Conservation (phyloP, 35 echinoderm and acorn worm species). For the Diadema setosum region DNA sequence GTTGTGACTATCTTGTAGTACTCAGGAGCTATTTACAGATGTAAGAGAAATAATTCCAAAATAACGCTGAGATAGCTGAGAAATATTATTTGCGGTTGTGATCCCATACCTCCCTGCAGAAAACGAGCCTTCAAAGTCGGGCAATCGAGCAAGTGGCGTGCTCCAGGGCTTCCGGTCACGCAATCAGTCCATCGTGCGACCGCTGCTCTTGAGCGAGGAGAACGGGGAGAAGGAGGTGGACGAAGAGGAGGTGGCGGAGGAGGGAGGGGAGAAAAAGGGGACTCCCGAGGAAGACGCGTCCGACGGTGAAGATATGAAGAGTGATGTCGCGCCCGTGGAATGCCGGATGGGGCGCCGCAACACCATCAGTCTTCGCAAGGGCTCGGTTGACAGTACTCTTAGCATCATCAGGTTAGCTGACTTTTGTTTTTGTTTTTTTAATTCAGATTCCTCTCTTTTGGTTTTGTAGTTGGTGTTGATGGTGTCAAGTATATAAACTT, state of each 20-base stretch:
- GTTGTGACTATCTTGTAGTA: no score
- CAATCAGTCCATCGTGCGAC: neutral
- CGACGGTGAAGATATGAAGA: neutral
- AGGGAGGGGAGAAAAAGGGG: neutral
- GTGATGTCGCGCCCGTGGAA: neutral
- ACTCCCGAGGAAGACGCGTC: neutral
- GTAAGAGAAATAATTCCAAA: neutral
- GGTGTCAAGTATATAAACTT: no score
- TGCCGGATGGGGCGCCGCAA: neutral
- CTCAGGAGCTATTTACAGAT: no score
- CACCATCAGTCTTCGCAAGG: constrained; percentile 44
- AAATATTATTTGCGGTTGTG: no score
- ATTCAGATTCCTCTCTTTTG: no score
- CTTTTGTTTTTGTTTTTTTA: no score
- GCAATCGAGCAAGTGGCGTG: neutral
- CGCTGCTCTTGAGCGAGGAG: neutral
- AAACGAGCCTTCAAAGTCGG: neutral
- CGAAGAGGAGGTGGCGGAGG: neutral
- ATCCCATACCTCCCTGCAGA: no score
- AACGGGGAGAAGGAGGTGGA: neutral
- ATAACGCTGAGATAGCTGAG: no score
- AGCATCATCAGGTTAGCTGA: constrained; percentile 91
- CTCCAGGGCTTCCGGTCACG: constrained; percentile 7
- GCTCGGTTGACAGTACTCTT: constrained; percentile 24
- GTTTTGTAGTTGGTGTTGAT: no score